Evolutionary conservation across 1,140 invertebrate species (phyloP).

Genomic region (Archegozetes longisetosus): DNA sequence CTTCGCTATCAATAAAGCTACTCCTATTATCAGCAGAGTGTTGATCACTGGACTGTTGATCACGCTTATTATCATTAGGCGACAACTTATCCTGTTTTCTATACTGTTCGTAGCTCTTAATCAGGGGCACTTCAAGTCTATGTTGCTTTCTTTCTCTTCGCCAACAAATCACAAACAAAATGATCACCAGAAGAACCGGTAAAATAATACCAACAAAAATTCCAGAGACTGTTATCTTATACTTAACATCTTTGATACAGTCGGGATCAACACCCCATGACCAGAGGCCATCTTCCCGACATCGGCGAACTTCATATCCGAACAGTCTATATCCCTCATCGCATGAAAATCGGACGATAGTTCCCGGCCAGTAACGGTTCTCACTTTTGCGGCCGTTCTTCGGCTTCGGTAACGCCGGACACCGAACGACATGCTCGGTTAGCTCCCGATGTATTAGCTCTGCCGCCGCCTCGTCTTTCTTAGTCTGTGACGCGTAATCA

Average conservation of each 20-base stretch:
- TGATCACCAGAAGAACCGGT: neutral
- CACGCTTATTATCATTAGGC: too few species aligned
- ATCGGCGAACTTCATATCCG: constrained; percentile 63
- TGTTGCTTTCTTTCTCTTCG: neutral
- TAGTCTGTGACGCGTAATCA: constrained; percentile 65
- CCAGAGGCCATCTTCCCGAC: constrained; percentile 51
- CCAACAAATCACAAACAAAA: neutral
- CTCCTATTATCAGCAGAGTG: too few species aligned
- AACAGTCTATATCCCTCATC: constrained; percentile 67
- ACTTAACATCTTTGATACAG: constrained; percentile 45
- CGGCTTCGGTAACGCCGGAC: constrained; percentile 71
- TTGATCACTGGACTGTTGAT: too few species aligned
- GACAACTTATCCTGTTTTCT: too few species aligned
- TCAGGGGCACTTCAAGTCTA: too few species aligned
- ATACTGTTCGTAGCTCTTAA: too few species aligned
- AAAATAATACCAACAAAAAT: neutral
- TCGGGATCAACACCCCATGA: constrained; percentile 23
- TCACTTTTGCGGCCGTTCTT: constrained; percentile 74
- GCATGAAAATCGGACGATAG: constrained; percentile 73
- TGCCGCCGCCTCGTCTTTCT: constrained; percentile 26
- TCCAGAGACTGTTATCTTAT: constrained; percentile 22
- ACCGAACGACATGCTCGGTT: constrained; percentile 43
- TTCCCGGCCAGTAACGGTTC: constrained; percentile 71
- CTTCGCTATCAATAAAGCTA: too few species aligned
- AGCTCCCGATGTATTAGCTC: constrained; percentile 17